Evolutionary conservation across 2,113 vertebrate genomes (phyloP).

Genomic region (Percina caprodes): DNA sequence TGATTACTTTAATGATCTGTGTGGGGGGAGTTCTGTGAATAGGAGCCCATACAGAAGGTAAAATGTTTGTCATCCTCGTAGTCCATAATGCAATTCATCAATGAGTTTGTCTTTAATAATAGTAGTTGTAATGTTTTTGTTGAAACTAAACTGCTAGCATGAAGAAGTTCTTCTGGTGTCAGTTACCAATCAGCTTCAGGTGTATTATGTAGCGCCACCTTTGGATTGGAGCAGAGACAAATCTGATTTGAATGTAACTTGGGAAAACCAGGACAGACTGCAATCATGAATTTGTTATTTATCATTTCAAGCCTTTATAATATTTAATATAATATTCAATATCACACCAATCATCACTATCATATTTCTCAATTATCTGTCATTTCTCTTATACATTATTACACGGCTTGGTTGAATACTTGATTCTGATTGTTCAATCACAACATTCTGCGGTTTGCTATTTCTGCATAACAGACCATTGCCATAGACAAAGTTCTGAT

Average conservation of each 20-base stretch:
- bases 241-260: background rate
- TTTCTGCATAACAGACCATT: no score
- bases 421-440: no score
- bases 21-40: background rate
- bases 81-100: background rate
- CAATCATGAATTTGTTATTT: background rate
- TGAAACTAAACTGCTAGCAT: background rate
- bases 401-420: no score
- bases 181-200: background rate
- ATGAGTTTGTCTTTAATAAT: background rate
- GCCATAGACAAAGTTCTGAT: no score
- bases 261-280: background rate
- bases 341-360: background rate
- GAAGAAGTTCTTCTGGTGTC: background rate
- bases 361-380: no score
- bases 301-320: background rate
- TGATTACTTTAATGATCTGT: background rate
- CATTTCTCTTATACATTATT: no score
- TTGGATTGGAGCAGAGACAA: background rate
- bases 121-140: background rate
- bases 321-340: background rate
- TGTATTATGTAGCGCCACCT: background rate
- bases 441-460: no score
- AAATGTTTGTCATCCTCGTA: background rate
- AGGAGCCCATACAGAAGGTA: background rate